Percentiles rank a stretch among this genome's conserved stretches.
Evolutionary conservation across 2,797 vertebrate species (phyloP).

Genomic region (Echiichthys vipera): DNA sequence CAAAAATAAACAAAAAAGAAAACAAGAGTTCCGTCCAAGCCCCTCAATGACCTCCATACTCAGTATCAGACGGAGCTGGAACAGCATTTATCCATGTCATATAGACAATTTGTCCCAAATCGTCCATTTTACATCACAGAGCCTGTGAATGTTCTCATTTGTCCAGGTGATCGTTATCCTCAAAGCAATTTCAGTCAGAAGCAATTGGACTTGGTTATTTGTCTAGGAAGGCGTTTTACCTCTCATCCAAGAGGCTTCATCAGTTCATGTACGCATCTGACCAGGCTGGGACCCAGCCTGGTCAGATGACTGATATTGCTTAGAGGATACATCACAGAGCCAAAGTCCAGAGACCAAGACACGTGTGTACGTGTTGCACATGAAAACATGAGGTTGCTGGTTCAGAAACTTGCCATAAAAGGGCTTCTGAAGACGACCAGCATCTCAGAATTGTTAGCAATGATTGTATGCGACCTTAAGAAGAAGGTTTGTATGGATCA

Average conservation of each 20-base stretch:
- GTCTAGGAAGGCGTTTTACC: no score
- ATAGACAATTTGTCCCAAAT: no score
- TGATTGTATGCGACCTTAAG: slow-evolving; percentile 31
- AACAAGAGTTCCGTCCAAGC: slow-evolving; percentile 26
- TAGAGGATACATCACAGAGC: no score
- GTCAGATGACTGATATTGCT: no score
- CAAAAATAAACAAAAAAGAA: slow-evolving; percentile 31
- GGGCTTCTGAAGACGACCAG: slow-evolving; percentile 29
- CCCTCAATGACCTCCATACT: slow-evolving; percentile 24
- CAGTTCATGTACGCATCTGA: no score
- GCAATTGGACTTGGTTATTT: no score
- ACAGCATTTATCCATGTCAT: slow-evolving; percentile 5
- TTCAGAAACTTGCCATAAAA: slow-evolving; percentile 21
- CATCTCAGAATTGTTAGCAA: slow-evolving; percentile 23
- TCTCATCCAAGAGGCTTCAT: no score
- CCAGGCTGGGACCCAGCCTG: no score
- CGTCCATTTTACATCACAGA: no score
- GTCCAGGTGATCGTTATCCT: no score
- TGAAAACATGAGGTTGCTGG: slow-evolving; percentile 10
- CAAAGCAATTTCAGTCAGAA: no score
- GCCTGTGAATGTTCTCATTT: no score
- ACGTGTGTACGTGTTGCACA: slow-evolving; percentile 31
- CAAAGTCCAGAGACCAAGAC: slow-evolving; percentile 7
- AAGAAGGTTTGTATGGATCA: slow-evolving; percentile 34
- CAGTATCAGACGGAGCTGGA: slow-evolving; percentile 27